Base-by-base conservation (phyloP, 1,140 invertebrate genomes). In the Trichonephila inaurata region DNA sequence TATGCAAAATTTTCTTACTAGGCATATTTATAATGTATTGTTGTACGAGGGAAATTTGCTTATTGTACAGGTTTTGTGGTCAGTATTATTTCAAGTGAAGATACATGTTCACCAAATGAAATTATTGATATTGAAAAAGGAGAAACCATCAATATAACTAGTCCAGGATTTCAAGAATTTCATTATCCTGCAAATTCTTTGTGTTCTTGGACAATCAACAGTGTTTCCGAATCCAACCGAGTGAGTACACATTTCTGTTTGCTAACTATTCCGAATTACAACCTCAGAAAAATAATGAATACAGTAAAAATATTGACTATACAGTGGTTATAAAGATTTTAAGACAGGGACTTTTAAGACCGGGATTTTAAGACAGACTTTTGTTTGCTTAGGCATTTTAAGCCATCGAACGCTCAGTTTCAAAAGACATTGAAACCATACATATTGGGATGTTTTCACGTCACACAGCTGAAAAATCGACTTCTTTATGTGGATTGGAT, bases 141-240 rank as follows among this genome's bases (percentile, higher is more conserved):
- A 58, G 24, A 90, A 58, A 3, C 89, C 28, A 58, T 62, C 60
- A 87, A 61, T 24, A 87, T 92, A 28, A 51, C 82, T 58, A 92
- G 91, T 24, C 91, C 91, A 28, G 83, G 83, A 16, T 92, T 86
- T 87, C 64, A 87, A 44, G 51, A 51, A 60, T 28, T 24, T 24
- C 60, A 28, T 61, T 92, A 92, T 40, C 91, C 91, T 2, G 19
- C 33, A 8, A 64, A 92, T 87, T 19, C 58, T 1, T 58, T 87
- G 10, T 92, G 91, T 62, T 66, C 82, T 86, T 92, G 91, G 91
- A 72, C 58, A 51, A 51, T 85, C 21, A 60, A 72, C 58, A 21
- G 18, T 51, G 51, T 60, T 28, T 33, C 21, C 51, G 89, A 40
- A 58, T 33, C 60, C 1, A 40, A 88, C 14, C 21, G 89, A 90